Evolutionary conservation across 2,888 invertebrate genomes (phyloP).

Genomic region (Steinernema scapterisci): DNA sequence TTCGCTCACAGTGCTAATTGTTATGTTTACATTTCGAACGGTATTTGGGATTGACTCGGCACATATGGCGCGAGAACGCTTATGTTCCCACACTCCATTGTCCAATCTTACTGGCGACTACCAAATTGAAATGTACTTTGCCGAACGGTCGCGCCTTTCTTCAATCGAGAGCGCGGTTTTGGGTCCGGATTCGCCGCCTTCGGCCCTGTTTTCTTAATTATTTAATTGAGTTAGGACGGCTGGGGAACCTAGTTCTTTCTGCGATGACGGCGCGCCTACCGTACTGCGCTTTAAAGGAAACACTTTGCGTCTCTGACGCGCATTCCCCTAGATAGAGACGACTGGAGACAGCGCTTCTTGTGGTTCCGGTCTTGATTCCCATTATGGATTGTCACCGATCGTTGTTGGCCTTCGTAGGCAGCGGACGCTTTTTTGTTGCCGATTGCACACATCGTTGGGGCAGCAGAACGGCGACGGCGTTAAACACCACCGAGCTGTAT

Average conservation of each 20-base stretch:
- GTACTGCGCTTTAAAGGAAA: neutral
- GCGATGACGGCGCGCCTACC: neutral
- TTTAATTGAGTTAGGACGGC: slow-evolving; percentile 6
- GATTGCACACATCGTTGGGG: neutral
- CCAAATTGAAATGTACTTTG: slow-evolving; percentile 25
- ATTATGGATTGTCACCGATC: neutral
- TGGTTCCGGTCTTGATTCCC: neutral
- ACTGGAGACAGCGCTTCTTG: neutral
- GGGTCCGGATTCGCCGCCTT: neutral
- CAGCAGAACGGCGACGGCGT: neutral
- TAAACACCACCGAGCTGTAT: slow-evolving; percentile 30
- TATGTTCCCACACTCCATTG: slow-evolving; percentile 28
- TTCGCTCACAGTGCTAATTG: neutral
- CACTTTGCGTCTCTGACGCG: neutral
- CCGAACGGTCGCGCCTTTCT: neutral
- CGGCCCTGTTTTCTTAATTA: neutral
- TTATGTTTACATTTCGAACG: slow-evolving; percentile 27
- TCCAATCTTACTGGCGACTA: neutral
- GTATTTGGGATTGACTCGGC: slow-evolving; percentile 13
- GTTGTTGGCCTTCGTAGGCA: neutral
- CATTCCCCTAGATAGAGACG: neutral
- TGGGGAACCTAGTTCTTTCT: neutral
- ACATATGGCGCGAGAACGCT: slow-evolving; percentile 20
- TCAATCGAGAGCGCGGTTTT: neutral
- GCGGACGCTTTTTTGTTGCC: slow-evolving; percentile 1